Base-by-base conservation (phyloP, 2,888 invertebrate species). In the Microctonus brassicae region DNA sequence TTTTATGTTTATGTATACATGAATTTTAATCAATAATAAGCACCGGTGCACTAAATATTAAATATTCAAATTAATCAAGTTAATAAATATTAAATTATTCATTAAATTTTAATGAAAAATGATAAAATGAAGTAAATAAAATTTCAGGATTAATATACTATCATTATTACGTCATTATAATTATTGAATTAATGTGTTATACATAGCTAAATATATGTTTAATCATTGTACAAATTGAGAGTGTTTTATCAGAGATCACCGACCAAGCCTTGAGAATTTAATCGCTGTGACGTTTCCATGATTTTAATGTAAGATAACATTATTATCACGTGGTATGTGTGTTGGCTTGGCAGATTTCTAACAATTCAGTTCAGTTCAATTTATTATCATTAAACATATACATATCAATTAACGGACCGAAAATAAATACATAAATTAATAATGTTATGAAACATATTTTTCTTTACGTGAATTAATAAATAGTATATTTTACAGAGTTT, bases 271-370 rank as follows among this genome's bases (percentile, higher is more conserved):
- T 76, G 78, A 80, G 78, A 75, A 75, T 69, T 71, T 61, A 66
- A 55, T 65, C 55, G 39, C 34, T 58, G 58, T 55, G 61, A 67
- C 66, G 71, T 61, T 36, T 52, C 22, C 34, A 34, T n/a, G 33
- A 71, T 72, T 77, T 75, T 74, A 76, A 80, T 76, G 74, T 76
- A 77, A 78, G 80, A 82, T 82, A 81, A 80, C 77, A 75, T 76
- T 66, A 69, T 79, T 80, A 81, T 81, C 80, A 76, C 77, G 77
- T 77, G 80, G 17, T 47, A n/a, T 77, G 79, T 33, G 17, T 81
- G 80, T 80, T 77, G 47, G 79, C 70, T 78, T 79, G 76, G 78
- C 75, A 77, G 79, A 77, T 75, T 72, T 73, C 76, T 70, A 60
- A 69, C 72, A 74, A 69, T 71, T 75, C 55, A 53, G 26, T 33